Base-by-base conservation (phyloP, 2,113 vertebrate genomes). In the Chunga burmeisteri region DNA sequence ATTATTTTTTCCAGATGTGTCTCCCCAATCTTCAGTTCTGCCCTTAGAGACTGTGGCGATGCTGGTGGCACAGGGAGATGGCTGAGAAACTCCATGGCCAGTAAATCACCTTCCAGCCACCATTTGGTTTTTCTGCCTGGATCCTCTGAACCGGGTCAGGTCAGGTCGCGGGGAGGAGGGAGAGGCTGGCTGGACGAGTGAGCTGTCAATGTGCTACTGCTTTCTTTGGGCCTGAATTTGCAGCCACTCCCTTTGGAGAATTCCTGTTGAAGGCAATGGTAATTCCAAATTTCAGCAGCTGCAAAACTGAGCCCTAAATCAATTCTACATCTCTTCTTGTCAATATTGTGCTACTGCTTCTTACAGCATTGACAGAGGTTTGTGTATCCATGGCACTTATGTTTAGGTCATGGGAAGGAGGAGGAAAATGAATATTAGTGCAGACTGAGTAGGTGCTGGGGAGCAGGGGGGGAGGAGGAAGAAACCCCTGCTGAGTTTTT, bases 161-260 rank as follows among this genome's bases (percentile, higher is more conserved):
- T 90, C 82, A 92, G 89, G 91, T 71, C 84, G 0, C 8, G 13
- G 85, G 61, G 65, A 89, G 40, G 59, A 88, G 84, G 86, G 90
- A 90, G 82, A 87, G 55, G 49, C 58, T 94, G 91, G 25, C 84
- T 53, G 91, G 80, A 26, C 2, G 30, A 26, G 49, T 18, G 32
- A 95, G 81, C 78, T 89, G 56, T 75, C 9, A 0, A 36, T 59
- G 82, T 82, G 66, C 91, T 72, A 49, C 80, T 97, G 95, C 80
- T 96, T 96, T 96, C 80, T 95, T 96, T 96, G 96, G 85, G 68
- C n/a, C 61, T 70, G 85, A 86, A 87, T 93, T 78, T 73, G 53
- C 81, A 87, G 62, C 66, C 88, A 81, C 89, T 90, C 77, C 95
- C 93, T 94, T 74, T 71, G 38, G 85, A 96, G 92, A 86, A 75